Conservation (phyloP, 2,888 invertebrate species). For the Pherbina coryleti region DNA sequence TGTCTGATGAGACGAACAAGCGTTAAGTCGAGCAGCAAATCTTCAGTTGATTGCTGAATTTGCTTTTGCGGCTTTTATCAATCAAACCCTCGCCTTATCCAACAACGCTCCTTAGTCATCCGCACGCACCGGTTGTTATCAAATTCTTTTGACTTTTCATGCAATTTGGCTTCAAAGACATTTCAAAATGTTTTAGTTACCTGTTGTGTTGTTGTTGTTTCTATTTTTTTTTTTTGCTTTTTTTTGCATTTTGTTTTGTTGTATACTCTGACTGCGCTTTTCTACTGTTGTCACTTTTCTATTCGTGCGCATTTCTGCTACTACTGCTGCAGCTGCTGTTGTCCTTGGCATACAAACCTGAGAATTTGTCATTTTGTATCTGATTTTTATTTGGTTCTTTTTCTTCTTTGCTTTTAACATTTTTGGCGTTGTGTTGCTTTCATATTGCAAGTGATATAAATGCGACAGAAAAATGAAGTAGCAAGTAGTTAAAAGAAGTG, state of each 20-base stretch:
- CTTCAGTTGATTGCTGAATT: conserved; percentile 22
- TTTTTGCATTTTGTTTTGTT: not conserved
- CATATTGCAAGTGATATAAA: not conserved
- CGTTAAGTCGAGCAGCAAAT: conserved; percentile 25
- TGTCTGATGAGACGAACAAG: not conserved
- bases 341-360: not conserved
- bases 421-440: not conserved
- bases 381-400: not conserved
- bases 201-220: too few species aligned
- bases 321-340: not conserved
- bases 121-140: not conserved
- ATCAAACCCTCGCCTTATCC: not conserved
- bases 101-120: not conserved
- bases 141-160: not conserved
- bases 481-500: too few species aligned
- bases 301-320: not conserved
- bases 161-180: too few species aligned
- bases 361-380: not conserved
- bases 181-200: too few species aligned
- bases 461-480: not conserved
- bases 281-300: not conserved
- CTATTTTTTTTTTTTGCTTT: not conserved
- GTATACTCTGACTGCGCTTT: not conserved
- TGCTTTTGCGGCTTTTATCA: not conserved
- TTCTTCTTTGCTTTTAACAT: not conserved